A percentile compares a stretch with the other conserved stretches of the same genome.
These are phyloP conservation scores for Andrena bicolor DNA, from an alignment of 2,888 invertebrate species.

Conservation along the genomic window DNA sequence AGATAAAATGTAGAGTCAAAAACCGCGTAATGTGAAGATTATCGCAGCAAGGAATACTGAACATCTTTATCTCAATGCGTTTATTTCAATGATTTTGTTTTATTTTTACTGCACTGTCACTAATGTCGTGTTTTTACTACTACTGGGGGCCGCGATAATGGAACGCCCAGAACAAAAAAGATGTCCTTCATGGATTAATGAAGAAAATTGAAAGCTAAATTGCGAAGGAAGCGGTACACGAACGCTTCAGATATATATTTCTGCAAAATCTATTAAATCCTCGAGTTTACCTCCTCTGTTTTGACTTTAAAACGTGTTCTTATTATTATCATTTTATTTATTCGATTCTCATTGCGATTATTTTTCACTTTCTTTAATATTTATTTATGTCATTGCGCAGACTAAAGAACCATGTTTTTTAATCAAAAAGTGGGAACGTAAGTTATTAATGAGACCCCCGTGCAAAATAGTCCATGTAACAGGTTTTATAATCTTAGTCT, in stretches of 20 bases:
- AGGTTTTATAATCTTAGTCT: conserved; percentile 33
- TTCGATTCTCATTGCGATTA: neutral
- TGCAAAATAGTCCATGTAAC: conserved; percentile 50
- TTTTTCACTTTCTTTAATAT: neutral
- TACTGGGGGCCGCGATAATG: conserved; percentile 22
- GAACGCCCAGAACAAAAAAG: conserved; percentile 10
- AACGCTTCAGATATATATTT: neutral
- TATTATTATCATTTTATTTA: no score
- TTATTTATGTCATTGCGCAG: neutral
- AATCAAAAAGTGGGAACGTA: conserved; percentile 45
- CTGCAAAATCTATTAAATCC: neutral
- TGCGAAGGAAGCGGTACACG: neutral
- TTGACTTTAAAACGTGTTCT: no score
- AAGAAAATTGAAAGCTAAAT: conserved; percentile 8
- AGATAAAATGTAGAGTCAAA: neutral
- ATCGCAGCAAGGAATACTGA: neutral
- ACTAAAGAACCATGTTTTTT: conserved; percentile 14
- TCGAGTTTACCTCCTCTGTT: no score
- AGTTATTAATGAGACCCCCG: conserved; percentile 43
- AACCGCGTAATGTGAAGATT: neutral
- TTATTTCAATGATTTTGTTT: conserved; percentile 10
- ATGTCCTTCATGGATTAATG: conserved; percentile 32
- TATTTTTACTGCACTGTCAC: conserved; percentile 13
- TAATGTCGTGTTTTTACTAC: neutral
- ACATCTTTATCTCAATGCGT: neutral